These are phyloP conservation scores for Labeo catla DNA, from an alignment of 2,113 vertebrate genomes.

Conservation along the genomic window DNA sequence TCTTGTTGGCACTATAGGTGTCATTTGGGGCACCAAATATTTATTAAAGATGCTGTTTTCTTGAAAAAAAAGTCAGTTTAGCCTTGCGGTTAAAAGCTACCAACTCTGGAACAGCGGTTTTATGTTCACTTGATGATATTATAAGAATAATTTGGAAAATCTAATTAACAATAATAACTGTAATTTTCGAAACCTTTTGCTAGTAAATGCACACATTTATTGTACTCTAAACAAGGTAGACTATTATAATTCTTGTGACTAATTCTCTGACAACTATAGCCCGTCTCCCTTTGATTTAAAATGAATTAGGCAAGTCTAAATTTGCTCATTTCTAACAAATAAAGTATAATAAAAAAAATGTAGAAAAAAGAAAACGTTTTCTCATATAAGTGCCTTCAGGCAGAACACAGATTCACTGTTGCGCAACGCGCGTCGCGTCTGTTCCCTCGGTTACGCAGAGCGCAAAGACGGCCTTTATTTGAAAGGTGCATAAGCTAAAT, in stretches of 20 bases:
- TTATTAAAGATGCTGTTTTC: background rate
- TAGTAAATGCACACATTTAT: background rate
- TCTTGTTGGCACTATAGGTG: no score
- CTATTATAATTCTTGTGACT: background rate
- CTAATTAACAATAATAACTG: background rate
- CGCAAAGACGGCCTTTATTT: conserved; percentile 48
- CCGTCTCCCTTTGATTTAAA: background rate
- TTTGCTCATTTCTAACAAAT: background rate
- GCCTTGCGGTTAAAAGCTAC: background rate
- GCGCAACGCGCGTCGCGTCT: conserved; percentile 78
- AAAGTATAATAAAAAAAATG: background rate
- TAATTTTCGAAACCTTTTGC: background rate
- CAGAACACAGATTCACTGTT: conserved; percentile 57
- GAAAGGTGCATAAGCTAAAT: conserved; percentile 69
- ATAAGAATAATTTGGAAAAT: background rate
- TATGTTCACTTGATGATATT: background rate
- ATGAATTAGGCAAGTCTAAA: background rate
- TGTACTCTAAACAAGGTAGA: background rate
- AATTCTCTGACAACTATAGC: background rate
- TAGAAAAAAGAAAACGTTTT: background rate
- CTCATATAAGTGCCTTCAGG: background rate
- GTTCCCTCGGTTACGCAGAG: conserved; percentile 79
- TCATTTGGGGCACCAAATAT: no score
- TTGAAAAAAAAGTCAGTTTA: background rate
- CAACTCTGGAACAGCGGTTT: background rate